These are phyloP conservation scores for Micrasema minimum DNA, from an alignment of 1,140 invertebrate genomes.

Conservation along the genomic window DNA sequence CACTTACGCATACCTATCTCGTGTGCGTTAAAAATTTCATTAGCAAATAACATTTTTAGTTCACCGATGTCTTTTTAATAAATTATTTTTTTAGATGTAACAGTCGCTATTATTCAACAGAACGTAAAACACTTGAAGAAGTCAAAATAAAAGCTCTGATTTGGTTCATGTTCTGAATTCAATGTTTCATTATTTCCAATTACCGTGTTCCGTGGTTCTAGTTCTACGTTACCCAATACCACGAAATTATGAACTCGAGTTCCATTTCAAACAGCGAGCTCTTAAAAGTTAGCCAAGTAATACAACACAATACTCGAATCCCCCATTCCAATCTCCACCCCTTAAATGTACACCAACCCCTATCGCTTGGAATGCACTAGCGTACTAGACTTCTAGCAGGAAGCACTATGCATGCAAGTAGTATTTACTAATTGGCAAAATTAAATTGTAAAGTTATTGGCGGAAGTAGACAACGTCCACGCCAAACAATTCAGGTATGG, in stretches of 20 bases:
- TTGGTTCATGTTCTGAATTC: too few relatives aligned
- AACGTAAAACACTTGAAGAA: too few relatives aligned
- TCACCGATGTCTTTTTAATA: too few relatives aligned
- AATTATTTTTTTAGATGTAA: too few relatives aligned
- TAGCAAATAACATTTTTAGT: too few relatives aligned
- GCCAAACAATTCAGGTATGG: neutral
- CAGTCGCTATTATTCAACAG: too few relatives aligned
- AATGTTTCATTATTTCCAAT: too few relatives aligned
- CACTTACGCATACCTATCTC: too few relatives aligned
- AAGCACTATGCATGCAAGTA: constrained; percentile 36
- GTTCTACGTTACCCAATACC: neutral
- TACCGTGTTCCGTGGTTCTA: too few relatives aligned
- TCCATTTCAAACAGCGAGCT: neutral
- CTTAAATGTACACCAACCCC: neutral
- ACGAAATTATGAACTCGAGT: too few relatives aligned
- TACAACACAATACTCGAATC: neutral
- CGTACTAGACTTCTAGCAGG: constrained; percentile 6
- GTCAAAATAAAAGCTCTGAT: too few relatives aligned
- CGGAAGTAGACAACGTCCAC: constrained; percentile 36
- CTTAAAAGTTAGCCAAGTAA: constrained; percentile 15
- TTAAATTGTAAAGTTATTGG: constrained; percentile 51
- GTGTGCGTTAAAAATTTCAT: too few relatives aligned
- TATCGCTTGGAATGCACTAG: neutral
- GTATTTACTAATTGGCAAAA: constrained; percentile 48
- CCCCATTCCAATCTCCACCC: neutral